These are phyloP conservation scores for Spermophilus dauricus DNA, from an alignment of 2,113 vertebrate species.

Conservation along the genomic window DNA sequence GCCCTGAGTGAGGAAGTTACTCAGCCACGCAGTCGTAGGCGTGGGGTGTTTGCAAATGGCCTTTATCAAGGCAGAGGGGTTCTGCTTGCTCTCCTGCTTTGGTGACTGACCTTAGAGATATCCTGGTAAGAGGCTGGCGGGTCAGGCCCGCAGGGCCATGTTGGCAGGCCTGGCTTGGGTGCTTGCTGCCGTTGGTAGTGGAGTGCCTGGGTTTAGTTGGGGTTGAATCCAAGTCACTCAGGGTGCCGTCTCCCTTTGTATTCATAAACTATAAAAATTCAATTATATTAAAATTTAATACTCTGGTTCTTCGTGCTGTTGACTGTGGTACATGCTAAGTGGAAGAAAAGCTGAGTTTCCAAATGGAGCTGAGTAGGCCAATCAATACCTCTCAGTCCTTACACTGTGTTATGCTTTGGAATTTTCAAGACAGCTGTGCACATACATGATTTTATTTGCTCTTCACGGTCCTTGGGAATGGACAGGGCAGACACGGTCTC, in stretches of 20 bases:
- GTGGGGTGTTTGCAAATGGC: conserved; percentile 18
- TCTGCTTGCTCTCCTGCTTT: neutral
- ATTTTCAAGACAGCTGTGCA: neutral
- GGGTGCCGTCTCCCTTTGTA: neutral
- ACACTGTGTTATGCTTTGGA: neutral
- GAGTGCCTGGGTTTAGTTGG: neutral
- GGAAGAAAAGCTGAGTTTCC: neutral
- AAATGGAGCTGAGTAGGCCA: neutral
- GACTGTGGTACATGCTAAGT: neutral
- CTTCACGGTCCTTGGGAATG: neutral
- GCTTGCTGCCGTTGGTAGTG: neutral
- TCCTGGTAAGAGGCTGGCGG: neutral
- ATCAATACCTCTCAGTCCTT: neutral
- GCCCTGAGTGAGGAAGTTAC: neutral
- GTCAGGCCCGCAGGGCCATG: neutral
- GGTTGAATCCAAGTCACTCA: neutral
- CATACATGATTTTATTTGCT: neutral
- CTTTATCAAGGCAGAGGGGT: neutral
- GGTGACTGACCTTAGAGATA: neutral
- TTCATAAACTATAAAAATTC: neutral
- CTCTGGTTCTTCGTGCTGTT: neutral
- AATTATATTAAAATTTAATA: conserved; percentile 52
- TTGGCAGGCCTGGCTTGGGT: neutral
- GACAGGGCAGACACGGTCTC: neutral
- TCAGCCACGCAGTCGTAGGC: neutral